Percentiles rank a stretch among this genome's conserved stretches.
Conservation (phyloP, 2,888 invertebrate genomes). For the Nebria salina region DNA sequence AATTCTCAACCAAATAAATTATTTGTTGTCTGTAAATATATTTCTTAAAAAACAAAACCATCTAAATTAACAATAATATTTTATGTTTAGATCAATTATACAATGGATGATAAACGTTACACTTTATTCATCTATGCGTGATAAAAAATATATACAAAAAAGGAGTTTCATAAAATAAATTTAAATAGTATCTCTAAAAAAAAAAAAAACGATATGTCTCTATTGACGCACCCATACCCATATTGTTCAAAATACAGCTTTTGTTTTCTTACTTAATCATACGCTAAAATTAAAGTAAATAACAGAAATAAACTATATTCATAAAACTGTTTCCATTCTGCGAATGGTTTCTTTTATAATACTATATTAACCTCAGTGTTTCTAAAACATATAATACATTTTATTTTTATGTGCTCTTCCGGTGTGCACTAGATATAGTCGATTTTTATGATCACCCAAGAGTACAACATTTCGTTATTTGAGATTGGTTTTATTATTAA, state of each 20-base stretch:
- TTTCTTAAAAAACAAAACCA: conserved; percentile 21
- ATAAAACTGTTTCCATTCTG: conserved; percentile 42
- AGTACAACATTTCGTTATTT: neutral
- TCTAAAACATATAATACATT: conserved; percentile 40
- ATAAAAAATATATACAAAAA: conserved; percentile 42
- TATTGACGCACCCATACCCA: conserved; percentile 44
- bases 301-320: conserved; percentile 46
- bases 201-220: conserved; percentile 33
- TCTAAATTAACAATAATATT: conserved; percentile 41
- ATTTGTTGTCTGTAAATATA: conserved; percentile 40
- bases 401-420: conserved; percentile 5
- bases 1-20: conserved; percentile 39
- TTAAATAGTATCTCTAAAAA: conserved; percentile 36
- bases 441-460: neutral
- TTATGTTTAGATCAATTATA: conserved; percentile 43
- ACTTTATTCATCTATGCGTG: conserved; percentile 37
- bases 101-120: conserved; percentile 44
- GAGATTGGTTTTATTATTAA: neutral
- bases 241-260: conserved; percentile 40
- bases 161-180: conserved; percentile 39
- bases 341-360: conserved; percentile 29
- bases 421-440: neutral
- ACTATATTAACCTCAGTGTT: conserved; percentile 32
- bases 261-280: conserved; percentile 21
- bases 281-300: conserved; percentile 34